Conservation (phyloP, 2,888 invertebrate genomes). For the Pseudolycoriella hygida region DNA sequence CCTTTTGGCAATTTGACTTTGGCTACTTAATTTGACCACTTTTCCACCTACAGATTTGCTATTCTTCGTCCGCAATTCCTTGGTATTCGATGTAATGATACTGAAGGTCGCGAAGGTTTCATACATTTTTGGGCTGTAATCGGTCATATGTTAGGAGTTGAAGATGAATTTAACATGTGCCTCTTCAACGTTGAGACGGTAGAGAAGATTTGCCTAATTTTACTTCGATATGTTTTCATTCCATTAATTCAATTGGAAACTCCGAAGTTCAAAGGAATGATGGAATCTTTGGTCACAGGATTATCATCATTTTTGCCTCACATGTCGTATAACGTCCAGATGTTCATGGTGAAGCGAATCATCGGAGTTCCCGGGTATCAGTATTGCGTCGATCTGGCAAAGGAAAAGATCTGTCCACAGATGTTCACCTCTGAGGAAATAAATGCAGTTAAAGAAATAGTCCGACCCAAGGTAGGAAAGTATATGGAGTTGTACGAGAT, state of each 20-base stretch:
- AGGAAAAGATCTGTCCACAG: constrained; percentile 7
- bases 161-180: constrained; percentile 31
- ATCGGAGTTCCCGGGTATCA: constrained; percentile 13
- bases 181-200: constrained; percentile 9
- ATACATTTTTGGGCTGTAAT: constrained; percentile 64
- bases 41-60: constrained; percentile 25
- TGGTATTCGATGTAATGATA: constrained; percentile 38
- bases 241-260: constrained; percentile 11
- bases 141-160: constrained; percentile 55
- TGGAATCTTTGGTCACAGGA: constrained; percentile 9
- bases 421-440: constrained; percentile 7
- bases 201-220: constrained; percentile 8
- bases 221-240: constrained; percentile 11
- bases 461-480: no score
- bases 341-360: constrained; percentile 9
- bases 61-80: constrained; percentile 39
- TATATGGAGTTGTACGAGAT: no score
- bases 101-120: constrained; percentile 49
- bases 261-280: constrained; percentile 10
- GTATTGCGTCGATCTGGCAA: constrained; percentile 7
- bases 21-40: no score
- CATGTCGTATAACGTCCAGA: constrained; percentile 9
- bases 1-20: no score
- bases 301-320: constrained; percentile 8
- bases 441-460: no score